A percentile compares a stretch with the other conserved stretches of the same genome.
Conservation (phyloP, 2,113 vertebrate species). For the Lophius piscatorius region DNA sequence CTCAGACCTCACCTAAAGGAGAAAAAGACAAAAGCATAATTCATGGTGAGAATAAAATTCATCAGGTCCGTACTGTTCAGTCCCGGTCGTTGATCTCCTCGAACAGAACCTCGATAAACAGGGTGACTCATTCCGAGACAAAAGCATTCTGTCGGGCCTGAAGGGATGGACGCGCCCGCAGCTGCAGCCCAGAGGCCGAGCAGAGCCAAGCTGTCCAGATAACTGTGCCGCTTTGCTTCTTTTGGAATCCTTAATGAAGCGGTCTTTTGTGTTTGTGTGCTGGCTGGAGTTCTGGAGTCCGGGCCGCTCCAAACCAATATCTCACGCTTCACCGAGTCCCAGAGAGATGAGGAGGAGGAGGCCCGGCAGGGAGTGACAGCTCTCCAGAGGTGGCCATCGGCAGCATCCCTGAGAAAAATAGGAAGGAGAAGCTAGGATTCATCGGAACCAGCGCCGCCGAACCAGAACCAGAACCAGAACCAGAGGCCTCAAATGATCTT, state of each 20-base stretch:
- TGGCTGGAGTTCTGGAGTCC: conserved; percentile 65
- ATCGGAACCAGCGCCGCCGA: too few species aligned
- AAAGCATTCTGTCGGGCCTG: conserved; percentile 54
- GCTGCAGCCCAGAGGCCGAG: conserved; percentile 51
- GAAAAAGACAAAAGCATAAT: too few species aligned
- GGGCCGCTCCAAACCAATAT: conserved; percentile 67
- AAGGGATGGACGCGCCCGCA: conserved; percentile 39
- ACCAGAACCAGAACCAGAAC: too few species aligned
- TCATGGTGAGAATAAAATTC: too few species aligned
- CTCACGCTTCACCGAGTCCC: conserved; percentile 66
- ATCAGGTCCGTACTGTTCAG: too few species aligned
- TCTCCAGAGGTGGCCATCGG: conserved; percentile 63
- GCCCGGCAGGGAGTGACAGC: conserved; percentile 56
- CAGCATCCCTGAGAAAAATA: too few species aligned
- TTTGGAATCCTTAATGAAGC: conserved; percentile 82
- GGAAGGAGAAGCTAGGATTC: too few species aligned
- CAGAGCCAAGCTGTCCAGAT: conserved; percentile 63
- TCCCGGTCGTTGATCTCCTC: too few species aligned
- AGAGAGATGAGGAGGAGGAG: conserved; percentile 51
- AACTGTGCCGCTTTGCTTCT: conserved; percentile 59
- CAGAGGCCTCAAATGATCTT: too few species aligned
- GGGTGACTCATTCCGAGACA: conserved; percentile 39
- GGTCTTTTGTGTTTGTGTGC: conserved; percentile 79
- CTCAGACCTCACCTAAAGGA: too few species aligned
- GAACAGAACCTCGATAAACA: conserved; percentile 34